Evolutionary conservation across 2,113 vertebrate genomes (phyloP).

Genomic region (human): DNA sequence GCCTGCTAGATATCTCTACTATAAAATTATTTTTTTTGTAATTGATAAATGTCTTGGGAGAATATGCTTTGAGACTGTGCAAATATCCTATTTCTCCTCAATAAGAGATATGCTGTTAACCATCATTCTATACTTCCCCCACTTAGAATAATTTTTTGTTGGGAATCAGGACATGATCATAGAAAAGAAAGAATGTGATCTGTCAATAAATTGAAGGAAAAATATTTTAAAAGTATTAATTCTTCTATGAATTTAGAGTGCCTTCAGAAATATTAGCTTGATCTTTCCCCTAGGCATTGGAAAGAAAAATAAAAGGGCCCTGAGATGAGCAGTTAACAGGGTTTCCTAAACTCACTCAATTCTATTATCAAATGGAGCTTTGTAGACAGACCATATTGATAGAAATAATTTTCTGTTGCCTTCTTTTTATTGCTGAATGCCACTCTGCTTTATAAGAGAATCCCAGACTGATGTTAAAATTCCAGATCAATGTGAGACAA

Average conservation of each 20-base stretch:
- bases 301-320: background rate
- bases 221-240: background rate
- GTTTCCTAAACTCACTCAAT: conserved; percentile 24
- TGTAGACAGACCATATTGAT: background rate
- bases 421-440: conserved; percentile 36
- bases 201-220: background rate
- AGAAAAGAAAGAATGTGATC: background rate
- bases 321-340: background rate
- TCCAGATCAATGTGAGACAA: conserved; percentile 36
- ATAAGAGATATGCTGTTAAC: background rate
- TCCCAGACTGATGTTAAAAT: conserved; percentile 33
- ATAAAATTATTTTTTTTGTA: conserved; percentile 21
- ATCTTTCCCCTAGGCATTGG: background rate
- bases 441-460: background rate
- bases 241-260: background rate
- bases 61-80: background rate
- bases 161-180: background rate
- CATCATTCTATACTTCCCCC: background rate
- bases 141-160: background rate
- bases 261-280: background rate
- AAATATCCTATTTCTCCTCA: background rate
- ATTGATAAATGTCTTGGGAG: background rate
- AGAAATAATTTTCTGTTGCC: conserved; percentile 35
- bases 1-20: background rate
- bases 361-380: conserved; percentile 8